phyloP scores from a whole-genome alignment of 2,797 vertebrate genomes.

The Kryptopterus vitreolus region DNA sequence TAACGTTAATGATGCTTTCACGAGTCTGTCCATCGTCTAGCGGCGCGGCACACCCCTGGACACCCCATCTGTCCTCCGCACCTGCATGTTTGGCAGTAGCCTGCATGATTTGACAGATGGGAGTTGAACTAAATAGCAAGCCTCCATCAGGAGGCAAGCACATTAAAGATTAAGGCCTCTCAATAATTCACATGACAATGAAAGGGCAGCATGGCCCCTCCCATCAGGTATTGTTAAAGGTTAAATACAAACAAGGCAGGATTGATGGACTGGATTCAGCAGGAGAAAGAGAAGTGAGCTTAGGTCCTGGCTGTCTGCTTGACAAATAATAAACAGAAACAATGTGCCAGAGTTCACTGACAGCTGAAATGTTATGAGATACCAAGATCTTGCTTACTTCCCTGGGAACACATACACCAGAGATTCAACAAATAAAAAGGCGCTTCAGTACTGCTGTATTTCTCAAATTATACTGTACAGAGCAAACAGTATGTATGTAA shows the following conservation, averaged over 20 bases:
- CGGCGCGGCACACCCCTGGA: neutral
- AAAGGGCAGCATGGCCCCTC: conserved; percentile 37
- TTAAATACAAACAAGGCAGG: conserved; percentile 56
- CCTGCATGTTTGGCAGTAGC: conserved; percentile 18
- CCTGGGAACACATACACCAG: neutral
- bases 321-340: neutral
- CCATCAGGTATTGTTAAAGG: conserved; percentile 51
- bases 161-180: conserved; percentile 59
- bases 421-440: neutral
- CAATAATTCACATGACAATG: conserved; percentile 58
- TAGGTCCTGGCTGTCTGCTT: conserved; percentile 19
- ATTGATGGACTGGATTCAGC: conserved; percentile 45
- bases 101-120: conserved; percentile 34
- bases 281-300: conserved; percentile 18
- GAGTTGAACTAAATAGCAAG: conserved; percentile 48
- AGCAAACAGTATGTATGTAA: no score
- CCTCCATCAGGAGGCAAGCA: conserved; percentile 35
- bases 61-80: conserved; percentile 15
- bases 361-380: conserved; percentile 45
- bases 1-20: conserved; percentile 26
- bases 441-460: neutral
- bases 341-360: conserved; percentile 5
- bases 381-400: neutral
- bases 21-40: conserved; percentile 4
- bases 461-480: neutral